A percentile compares a stretch with the other conserved stretches of the same genome.
phyloP scores from a whole-genome alignment of 2,888 invertebrate species.

The Latheticus oryzae region DNA sequence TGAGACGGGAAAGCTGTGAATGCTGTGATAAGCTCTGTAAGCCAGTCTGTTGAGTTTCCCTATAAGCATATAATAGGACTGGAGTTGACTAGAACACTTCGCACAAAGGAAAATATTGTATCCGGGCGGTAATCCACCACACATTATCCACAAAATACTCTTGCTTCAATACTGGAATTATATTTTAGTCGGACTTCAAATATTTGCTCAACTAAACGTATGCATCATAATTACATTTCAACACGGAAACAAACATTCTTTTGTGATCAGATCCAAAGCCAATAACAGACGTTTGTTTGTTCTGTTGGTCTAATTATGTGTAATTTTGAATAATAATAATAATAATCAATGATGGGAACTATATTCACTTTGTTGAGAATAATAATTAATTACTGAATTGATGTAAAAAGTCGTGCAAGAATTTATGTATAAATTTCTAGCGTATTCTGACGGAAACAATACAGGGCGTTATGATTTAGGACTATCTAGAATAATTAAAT shows the following conservation, averaged over 20 bases:
- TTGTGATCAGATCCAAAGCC: too few relatives aligned
- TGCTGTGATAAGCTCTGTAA: constrained; percentile 58
- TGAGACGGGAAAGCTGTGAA: constrained; percentile 56
- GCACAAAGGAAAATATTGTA: constrained; percentile 50
- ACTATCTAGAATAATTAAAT: constrained; percentile 51
- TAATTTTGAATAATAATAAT: too few relatives aligned
- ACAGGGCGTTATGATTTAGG: constrained; percentile 47
- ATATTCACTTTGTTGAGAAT: too few relatives aligned
- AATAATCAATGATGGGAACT: neutral
- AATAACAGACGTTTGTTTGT: too few relatives aligned
- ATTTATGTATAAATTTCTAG: constrained; percentile 20
- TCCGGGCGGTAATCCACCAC: constrained; percentile 42
- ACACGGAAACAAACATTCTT: too few relatives aligned
- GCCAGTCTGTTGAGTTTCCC: constrained; percentile 54
- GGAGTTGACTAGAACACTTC: constrained; percentile 46
- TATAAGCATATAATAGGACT: constrained; percentile 49
- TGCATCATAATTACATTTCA: too few relatives aligned
- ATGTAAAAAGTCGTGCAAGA: constrained; percentile 23
- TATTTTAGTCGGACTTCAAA: constrained; percentile 10
- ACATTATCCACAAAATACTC: constrained; percentile 33
- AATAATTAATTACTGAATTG: too few relatives aligned
- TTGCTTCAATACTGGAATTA: constrained; percentile 24
- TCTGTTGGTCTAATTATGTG: too few relatives aligned
- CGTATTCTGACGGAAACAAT: constrained; percentile 38
- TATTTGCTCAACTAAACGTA: constrained; percentile 16